Evolutionary conservation across 2,888 invertebrate species (phyloP).

Genomic region (Xestia ashworthii): DNA sequence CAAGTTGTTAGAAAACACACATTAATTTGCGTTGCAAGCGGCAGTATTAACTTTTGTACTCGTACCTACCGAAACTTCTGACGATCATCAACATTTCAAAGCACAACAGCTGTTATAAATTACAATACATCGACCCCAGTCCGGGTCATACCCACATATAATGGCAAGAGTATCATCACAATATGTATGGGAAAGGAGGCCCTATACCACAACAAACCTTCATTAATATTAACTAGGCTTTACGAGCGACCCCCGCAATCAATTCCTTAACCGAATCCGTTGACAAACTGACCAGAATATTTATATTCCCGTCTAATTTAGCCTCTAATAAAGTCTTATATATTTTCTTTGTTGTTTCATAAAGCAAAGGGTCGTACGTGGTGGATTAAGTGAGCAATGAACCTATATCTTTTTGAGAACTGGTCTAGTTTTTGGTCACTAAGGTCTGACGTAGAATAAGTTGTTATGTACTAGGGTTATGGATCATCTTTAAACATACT

Average conservation of each 20-base stretch:
- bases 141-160: constrained; percentile 1
- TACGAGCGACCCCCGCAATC: constrained; percentile 55
- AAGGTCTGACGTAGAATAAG: neutral
- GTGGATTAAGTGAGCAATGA: constrained; percentile 4
- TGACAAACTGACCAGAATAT: constrained; percentile 61
- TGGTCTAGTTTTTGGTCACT: neutral
- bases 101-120: constrained; percentile 17
- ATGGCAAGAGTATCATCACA: constrained; percentile 24
- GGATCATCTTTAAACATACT: neutral
- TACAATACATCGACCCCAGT: constrained; percentile 11
- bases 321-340: constrained; percentile 45
- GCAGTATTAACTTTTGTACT: neutral
- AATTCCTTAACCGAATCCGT: constrained; percentile 53
- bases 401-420: neutral
- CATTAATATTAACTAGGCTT: constrained; percentile 62
- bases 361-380: constrained; percentile 31
- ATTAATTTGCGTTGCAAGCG: neutral
- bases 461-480: neutral
- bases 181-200: constrained; percentile 21
- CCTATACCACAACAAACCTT: constrained; percentile 35
- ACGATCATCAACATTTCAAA: neutral
- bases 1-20: neutral
- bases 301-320: constrained; percentile 49
- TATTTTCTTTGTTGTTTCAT: constrained; percentile 52
- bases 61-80: neutral